Evolutionary conservation across 1,140 invertebrate species (phyloP).

Genomic region (Centruroides sculpturatus): DNA sequence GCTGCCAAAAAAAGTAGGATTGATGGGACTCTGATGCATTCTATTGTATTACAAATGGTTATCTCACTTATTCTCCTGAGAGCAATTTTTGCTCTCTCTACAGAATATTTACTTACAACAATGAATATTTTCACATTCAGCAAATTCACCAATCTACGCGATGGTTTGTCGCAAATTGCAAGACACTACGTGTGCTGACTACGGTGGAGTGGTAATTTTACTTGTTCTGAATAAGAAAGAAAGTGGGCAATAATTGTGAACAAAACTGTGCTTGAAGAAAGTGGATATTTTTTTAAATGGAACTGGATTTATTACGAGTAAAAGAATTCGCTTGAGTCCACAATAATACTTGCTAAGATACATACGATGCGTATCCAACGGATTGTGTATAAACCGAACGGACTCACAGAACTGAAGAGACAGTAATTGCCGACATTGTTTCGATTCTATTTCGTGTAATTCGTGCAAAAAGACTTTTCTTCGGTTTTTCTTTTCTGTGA

Average conservation of each 20-base stretch:
- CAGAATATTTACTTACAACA: constrained; percentile 65
- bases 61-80: constrained; percentile 21
- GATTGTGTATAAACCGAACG: constrained; percentile 60
- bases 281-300: constrained; percentile 81
- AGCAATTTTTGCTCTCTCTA: not conserved
- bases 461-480: not conserved
- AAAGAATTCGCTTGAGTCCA: constrained; percentile 52
- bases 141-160: constrained; percentile 48
- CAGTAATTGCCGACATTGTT: constrained; percentile 17
- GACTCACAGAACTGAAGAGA: constrained; percentile 32
- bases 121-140: constrained; percentile 55
- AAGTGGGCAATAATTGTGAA: constrained; percentile 80
- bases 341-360: constrained; percentile 52
- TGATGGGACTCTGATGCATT: constrained; percentile 73
- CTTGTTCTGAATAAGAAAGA: constrained; percentile 61
- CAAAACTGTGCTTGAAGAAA: constrained; percentile 61
- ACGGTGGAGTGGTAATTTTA: constrained; percentile 68
- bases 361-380: constrained; percentile 52
- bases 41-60: constrained; percentile 48
- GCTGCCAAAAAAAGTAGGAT: constrained; percentile 39
- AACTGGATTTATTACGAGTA: constrained; percentile 85
- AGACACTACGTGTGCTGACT: constrained; percentile 36
- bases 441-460: constrained; percentile 20
- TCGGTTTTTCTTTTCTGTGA: too few species aligned
- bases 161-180: constrained; percentile 44